These are phyloP conservation scores for Ramphastos sulfuratus DNA, from an alignment of 2,113 vertebrate species.

Conservation along the genomic window DNA sequence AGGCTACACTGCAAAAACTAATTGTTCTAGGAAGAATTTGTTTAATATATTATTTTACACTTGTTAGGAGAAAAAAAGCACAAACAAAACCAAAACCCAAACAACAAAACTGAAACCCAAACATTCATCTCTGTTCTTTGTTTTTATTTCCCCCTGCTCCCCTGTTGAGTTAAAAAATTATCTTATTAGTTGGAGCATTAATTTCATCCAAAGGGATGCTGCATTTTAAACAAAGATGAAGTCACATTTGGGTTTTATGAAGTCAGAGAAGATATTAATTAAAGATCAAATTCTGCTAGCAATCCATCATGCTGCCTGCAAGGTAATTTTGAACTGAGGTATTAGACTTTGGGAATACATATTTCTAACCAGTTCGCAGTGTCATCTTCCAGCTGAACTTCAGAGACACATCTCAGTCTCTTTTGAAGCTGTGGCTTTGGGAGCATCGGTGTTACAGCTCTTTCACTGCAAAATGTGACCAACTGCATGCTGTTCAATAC, in stretches of 20 bases:
- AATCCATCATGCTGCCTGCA: not conserved
- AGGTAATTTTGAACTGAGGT: not conserved
- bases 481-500: not conserved
- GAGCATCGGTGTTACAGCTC: not conserved
- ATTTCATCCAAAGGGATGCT: not conserved
- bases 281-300: slow-evolving; percentile 13
- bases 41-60: not conserved
- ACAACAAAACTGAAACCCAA: not conserved
- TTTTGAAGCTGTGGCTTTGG: not conserved
- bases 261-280: slow-evolving; percentile 2
- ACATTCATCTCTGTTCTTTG: not conserved
- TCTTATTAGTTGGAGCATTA: not conserved
- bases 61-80: not conserved
- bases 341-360: not conserved
- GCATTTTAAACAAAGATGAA: not conserved
- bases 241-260: not conserved
- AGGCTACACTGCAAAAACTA: not conserved
- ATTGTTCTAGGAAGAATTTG: not conserved
- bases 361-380: not conserved
- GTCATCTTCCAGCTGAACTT: not conserved
- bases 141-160: not conserved
- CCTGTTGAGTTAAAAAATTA: not conserved
- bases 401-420: not conserved
- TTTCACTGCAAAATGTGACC: not conserved
- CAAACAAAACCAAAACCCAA: too few species aligned